Base-by-base conservation (phyloP, 2,113 vertebrate genomes). In the Amblyopsis rosae region DNA sequence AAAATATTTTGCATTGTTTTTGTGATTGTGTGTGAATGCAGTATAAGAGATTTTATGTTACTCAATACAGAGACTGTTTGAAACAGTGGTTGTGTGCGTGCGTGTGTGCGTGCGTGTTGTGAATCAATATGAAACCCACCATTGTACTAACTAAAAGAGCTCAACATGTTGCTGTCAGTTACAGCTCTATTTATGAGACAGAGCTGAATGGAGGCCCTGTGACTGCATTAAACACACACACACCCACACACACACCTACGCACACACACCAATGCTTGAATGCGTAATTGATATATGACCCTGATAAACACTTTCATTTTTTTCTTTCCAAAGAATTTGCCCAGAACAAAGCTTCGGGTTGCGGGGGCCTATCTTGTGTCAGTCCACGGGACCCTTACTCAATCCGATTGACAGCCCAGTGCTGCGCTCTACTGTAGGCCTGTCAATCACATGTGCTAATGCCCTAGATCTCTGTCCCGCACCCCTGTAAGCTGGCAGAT, bases 401-500 rank as follows among this genome's bases (percentile, higher is more conserved):
- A 47, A 62, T 41, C 82, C 76, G 83, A 81, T 60, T 83, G 75
- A 78, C 74, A 82, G 72, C 74, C 75, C 47, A 75, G 71, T 62
- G 66, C 67, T 66, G 78, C 59, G 62, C 72, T 8, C 6, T 59
- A 60, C 73, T 76, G 80, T 66, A 46, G 65, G 72, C 71, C 82
- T 79, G 77, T 79, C 81, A 82, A 75, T 62, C 62, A 77, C 2
- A 55, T 83, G 75, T 67, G 62, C 83, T 74, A 64, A 64, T 58
- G 68, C 73, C 78, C 78, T 79, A 65, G 77, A 82, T 79, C 79
- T 65, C 74, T 79, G 77, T 82, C 84, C 66, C 67, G 73, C 71
- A 15, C 3, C 19, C 69, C 69, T 15, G 10, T 63, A 0, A 47
- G 69, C 79, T 70, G 53, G 46, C 19, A 57, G 85, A 83, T 85